Evolutionary conservation across 2,888 invertebrate genomes (phyloP), one percentile per base, ranked within the genome.

Genomic region (Stenodera caucasica): DNA sequence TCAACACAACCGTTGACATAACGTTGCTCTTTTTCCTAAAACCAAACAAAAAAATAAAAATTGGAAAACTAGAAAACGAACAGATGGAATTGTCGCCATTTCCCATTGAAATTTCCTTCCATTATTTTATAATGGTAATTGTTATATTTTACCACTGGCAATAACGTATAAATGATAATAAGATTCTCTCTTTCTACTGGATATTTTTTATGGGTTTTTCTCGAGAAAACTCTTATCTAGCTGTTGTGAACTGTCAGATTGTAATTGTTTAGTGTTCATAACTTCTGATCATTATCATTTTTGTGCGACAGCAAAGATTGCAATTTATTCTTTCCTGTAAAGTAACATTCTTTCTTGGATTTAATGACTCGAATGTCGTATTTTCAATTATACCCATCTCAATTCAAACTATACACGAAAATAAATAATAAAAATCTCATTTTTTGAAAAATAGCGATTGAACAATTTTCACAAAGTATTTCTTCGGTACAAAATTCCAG

Each of bases 231-330:
- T 14, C 32, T 30, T 30, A 53, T 54, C 52, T 57, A 11, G 15
- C 29, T 54, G 18, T 26, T 26, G 26, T 2, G 49, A 52, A 55
- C 35, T 55, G 29, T 55, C 35, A 32, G 52, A 54, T 49, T 55
- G 61, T 65, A 65, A 65, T 65, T 63, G 65, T 65, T 65, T 65
- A 61, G 57, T 53, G 57, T 57, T 55, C 63, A 63, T 65, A 65
- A 65, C 60, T 65, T 57, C 51, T 53, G 65, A 65, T 65, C 63
- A 65, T 65, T 65, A 63, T 65, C 65, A 63, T 65, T 63, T 37
- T 63, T 61, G 14, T 55, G 55, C 37, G 58, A 58, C 59, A 50
- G 56, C 33, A 53, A 59, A 59, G 50, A 61, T 60, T 61, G 61
- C 57, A 64, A 59, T 64, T 66, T 66, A 64, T 66, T 63, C 55